Evolutionary conservation across 2,888 invertebrate species (phyloP).

Genomic region (Drosophila affinis): DNA sequence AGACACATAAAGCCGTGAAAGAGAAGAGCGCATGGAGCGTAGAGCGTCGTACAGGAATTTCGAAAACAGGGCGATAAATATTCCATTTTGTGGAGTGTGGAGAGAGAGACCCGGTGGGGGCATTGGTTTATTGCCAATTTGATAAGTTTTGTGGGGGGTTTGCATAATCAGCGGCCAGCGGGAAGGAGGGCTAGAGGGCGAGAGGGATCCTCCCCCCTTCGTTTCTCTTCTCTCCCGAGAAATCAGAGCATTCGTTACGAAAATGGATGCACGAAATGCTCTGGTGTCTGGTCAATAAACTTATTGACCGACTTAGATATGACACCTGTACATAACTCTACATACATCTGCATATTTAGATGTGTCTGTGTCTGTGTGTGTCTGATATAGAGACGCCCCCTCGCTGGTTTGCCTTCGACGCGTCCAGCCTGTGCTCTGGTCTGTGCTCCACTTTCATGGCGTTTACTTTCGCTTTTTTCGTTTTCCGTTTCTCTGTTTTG

Average conservation of each 20-base stretch:
- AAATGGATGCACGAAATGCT: constrained; percentile 45
- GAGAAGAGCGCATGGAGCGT: not conserved
- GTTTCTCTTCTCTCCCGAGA: constrained; percentile 14
- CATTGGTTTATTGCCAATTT: constrained; percentile 58
- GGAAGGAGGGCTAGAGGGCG: not conserved
- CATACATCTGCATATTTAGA: not conserved
- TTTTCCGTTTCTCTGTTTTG: constrained; percentile 27
- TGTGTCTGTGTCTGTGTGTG: not conserved
- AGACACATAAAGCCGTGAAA: constrained; percentile 12
- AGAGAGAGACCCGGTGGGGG: constrained; percentile 7
- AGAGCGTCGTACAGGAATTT: not conserved
- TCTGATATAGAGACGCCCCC: constrained; percentile 58
- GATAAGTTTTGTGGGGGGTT: constrained; percentile 46
- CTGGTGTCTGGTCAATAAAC: constrained; percentile 71
- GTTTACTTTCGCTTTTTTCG: constrained; percentile 73
- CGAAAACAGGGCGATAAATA: constrained; percentile 11
- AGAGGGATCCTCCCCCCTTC: constrained; percentile 2
- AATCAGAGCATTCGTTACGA: constrained; percentile 51
- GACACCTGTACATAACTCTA: constrained; percentile 29
- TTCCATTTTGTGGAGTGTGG: not conserved
- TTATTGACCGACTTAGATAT: constrained; percentile 71
- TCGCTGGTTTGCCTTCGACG: constrained; percentile 64
- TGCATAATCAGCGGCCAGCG: constrained; percentile 47
- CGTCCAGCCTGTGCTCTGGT: constrained; percentile 44
- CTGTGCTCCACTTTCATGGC: constrained; percentile 72